Conservation (phyloP, 2,888 invertebrate species). For the Rhopalosiphum nymphaeae region DNA sequence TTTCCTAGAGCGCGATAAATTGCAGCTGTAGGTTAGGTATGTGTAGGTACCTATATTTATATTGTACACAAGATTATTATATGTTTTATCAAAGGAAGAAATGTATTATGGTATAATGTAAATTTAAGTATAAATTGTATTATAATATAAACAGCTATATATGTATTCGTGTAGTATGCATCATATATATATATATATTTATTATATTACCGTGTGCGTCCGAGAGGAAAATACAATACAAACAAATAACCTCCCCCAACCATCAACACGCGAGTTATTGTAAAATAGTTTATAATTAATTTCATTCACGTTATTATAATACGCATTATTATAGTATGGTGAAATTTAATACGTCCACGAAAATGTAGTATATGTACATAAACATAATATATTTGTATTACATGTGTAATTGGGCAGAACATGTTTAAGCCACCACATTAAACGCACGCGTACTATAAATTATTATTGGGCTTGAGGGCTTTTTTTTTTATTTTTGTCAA, state of each 20-base stretch:
- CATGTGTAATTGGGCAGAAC: not conserved
- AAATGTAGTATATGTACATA: not conserved
- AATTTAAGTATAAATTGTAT: not conserved
- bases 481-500: not conserved
- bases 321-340: not conserved
- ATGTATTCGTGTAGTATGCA: too few relatives aligned
- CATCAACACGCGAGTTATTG: conserved; percentile 13
- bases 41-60: not conserved
- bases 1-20: not conserved
- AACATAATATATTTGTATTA: not conserved
- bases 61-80: not conserved
- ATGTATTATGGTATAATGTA: conserved; percentile 9
- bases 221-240: conserved; percentile 10
- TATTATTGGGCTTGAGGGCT: not conserved
- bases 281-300: conserved; percentile 28
- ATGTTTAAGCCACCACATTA: not conserved
- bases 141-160: not conserved
- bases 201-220: not conserved
- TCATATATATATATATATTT: not conserved
- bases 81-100: not conserved
- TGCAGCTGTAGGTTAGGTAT: not conserved
- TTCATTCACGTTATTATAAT: not conserved
- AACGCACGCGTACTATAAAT: not conserved
- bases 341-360: not conserved
- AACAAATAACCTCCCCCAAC: not conserved